Conservation (phyloP, 2,797 vertebrate species). For the Catamblyrhynchus diadema region DNA sequence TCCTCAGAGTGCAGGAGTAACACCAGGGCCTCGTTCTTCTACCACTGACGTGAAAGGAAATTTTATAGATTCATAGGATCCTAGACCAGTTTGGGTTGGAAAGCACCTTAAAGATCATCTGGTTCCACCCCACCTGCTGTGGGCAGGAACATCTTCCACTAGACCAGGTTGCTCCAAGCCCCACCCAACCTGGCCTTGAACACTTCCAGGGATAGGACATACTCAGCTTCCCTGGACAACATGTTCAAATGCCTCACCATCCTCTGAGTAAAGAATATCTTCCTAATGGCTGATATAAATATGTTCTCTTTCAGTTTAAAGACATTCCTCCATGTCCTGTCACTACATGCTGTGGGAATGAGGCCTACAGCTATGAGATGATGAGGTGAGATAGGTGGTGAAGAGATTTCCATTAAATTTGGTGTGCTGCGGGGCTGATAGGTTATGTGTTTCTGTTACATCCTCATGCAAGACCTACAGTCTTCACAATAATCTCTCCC, state of each 20-base stretch:
- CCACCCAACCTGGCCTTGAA: rapidly evolving
- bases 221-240: not conserved
- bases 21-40: not conserved
- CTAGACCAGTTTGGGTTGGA: not conserved
- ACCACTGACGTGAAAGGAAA: not conserved
- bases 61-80: not conserved
- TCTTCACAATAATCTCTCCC: not conserved
- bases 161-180: not conserved
- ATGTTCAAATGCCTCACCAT: not conserved
- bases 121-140: rapidly evolving
- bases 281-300: not conserved
- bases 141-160: not conserved
- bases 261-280: not conserved
- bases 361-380: not conserved
- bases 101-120: not conserved
- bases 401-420: not conserved
- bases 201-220: not conserved
- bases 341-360: not conserved
- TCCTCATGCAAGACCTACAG: not conserved
- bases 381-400: not conserved
- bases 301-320: not conserved
- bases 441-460: not conserved
- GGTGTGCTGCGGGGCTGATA: not conserved
- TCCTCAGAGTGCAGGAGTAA: not conserved
- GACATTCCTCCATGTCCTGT: not conserved